phyloP scores from a whole-genome alignment of 2,888 invertebrate genomes.

The Pegoplata infirma region DNA sequence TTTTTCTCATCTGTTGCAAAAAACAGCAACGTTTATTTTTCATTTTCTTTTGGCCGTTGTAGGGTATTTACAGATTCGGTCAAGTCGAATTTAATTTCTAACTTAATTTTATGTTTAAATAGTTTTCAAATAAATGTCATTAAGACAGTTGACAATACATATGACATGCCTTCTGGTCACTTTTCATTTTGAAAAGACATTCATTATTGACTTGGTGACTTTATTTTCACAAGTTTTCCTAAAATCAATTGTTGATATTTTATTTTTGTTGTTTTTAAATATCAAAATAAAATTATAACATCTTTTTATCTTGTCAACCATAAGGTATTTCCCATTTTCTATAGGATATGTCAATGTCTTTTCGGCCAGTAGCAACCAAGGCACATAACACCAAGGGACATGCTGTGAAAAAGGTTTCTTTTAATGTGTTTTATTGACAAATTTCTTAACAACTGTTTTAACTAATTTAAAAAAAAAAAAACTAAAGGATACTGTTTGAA shows the following conservation, averaged over 20 bases:
- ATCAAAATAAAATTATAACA: conserved; percentile 12
- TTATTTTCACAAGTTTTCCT: conserved; percentile 14
- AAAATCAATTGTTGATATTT: neutral
- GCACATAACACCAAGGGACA: neutral
- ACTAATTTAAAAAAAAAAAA: neutral
- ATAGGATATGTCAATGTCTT: neutral
- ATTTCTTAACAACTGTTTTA: conserved; percentile 25
- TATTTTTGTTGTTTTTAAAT: neutral
- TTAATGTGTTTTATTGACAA: neutral
- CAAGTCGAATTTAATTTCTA: too few relatives aligned
- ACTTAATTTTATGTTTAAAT: conserved; percentile 24
- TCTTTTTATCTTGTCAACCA: conserved; percentile 29
- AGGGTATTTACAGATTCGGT: too few relatives aligned
- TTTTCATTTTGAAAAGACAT: conserved; percentile 39
- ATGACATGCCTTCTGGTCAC: conserved; percentile 54
- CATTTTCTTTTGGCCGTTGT: too few relatives aligned
- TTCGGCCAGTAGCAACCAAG: neutral
- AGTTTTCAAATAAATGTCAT: conserved; percentile 53
- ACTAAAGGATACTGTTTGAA: neutral
- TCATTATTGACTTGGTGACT: conserved; percentile 32
- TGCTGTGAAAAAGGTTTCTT: conserved; percentile 23
- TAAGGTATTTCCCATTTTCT: neutral
- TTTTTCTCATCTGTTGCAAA: neutral
- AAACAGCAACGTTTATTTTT: too few relatives aligned
- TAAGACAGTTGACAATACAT: conserved; percentile 49